Evolutionary conservation across 2,888 invertebrate species (phyloP), one percentile per base, ranked within the genome.

Genomic region (Apoda limacodes): DNA sequence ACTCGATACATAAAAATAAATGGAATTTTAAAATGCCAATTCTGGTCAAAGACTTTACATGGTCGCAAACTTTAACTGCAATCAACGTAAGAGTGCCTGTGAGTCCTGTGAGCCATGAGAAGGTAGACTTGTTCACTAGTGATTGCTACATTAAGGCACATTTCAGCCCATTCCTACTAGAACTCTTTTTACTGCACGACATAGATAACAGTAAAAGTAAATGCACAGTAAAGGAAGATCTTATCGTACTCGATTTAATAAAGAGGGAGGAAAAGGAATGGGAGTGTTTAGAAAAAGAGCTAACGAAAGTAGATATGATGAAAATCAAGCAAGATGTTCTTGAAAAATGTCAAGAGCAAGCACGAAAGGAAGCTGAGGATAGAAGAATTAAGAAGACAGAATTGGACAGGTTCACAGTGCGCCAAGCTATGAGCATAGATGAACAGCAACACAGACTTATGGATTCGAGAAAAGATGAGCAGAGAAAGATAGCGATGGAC

Each of bases 11-110:
- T n/a, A n/a, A n/a, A n/a, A n/a, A n/a, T n/a, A n/a, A n/a, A n/a
- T n/a, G n/a, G n/a, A n/a, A n/a, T n/a, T n/a, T n/a, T 17, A 56
- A 44, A 38, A 90, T 90, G 89, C 88, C 89, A n/a, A 84, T 90
- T 43, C 45, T 89, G 43, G 80, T 93, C 1, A 89, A 88, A 70
- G 87, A 92, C 70, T 89, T 82, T 52, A 83, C 82, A 20, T 93
- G 93, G 93, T 85, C 84, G 21, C 90, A 93, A 75, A 87, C 87
- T 2, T 67, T 76, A 9, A 74, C 75, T 21, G 66, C 64, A 20
- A 51, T 93, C 5, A 82, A 84, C 36, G 81, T 93, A 32, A 81
- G 82, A 42, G 83, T 92, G 14, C 88, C 89, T 4, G 54, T 90
- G 28, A 86, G 82, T 50, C 85, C 85, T 4, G 80, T 84, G 1